Percentiles rank a stretch among this genome's conserved stretches.
Evolutionary conservation across 1,140 invertebrate genomes (phyloP).

Genomic region (Diploscapter pachys): DNA sequence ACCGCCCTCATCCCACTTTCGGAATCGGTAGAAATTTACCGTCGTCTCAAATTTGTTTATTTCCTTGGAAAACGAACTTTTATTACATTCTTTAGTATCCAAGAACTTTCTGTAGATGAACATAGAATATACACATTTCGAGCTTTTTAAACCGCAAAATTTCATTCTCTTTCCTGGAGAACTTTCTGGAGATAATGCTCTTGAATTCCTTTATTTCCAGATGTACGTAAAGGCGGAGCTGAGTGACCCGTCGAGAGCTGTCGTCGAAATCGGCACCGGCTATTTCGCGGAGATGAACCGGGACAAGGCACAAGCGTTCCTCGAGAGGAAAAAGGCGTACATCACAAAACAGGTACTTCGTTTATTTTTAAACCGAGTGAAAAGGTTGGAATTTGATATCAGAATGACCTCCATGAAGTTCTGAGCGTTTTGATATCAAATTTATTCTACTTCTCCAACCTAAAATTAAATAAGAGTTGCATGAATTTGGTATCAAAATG

Average conservation of each 20-base stretch:
- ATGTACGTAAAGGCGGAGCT: slow-evolving; percentile 47
- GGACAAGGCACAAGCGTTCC: slow-evolving; percentile 49
- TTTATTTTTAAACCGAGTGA: too few relatives aligned
- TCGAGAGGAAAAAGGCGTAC: slow-evolving; percentile 38
- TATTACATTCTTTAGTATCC: slow-evolving; percentile 3
- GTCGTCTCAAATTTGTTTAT: too few relatives aligned
- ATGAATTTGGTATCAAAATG: too few relatives aligned
- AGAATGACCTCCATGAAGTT: too few relatives aligned
- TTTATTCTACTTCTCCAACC: too few relatives aligned
- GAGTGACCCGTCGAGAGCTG: slow-evolving; percentile 36
- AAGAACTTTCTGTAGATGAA: too few relatives aligned
- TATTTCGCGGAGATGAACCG: slow-evolving; percentile 50
- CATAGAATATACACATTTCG: too few relatives aligned
- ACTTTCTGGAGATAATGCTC: background rate
- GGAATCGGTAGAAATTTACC: slow-evolving; percentile 40
- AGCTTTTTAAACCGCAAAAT: background rate
- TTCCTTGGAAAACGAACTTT: background rate
- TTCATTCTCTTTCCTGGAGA: background rate
- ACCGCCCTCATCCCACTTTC: slow-evolving; percentile 47
- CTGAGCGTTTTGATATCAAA: too few relatives aligned
- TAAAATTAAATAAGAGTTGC: too few relatives aligned
- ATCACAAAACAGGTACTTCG: slow-evolving; percentile 25
- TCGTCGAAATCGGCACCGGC: slow-evolving; percentile 53
- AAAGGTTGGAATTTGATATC: too few relatives aligned
- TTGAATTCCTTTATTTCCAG: slow-evolving; percentile 17